Evolutionary conservation across 2,113 vertebrate species (phyloP).

Genomic region (Albula goreensis): DNA sequence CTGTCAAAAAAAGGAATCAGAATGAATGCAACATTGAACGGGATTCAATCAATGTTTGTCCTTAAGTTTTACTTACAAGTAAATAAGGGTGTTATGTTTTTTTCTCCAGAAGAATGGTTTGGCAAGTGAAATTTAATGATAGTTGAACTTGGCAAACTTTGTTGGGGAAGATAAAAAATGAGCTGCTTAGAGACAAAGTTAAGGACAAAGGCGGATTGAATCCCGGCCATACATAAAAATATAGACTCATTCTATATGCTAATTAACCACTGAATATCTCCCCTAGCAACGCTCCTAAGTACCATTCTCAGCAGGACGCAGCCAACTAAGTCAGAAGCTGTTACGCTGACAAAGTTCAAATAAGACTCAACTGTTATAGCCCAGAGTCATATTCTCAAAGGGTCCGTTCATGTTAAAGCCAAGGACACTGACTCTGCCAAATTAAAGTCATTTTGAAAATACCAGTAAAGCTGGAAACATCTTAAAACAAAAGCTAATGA

Average conservation of each 20-base stretch:
- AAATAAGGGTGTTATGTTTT: too few relatives aligned
- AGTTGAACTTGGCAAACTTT: too few relatives aligned
- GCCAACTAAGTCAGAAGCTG: too few relatives aligned
- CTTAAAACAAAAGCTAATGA: neutral
- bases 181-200: too few relatives aligned
- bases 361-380: neutral
- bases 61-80: too few relatives aligned
- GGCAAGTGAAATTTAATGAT: too few relatives aligned
- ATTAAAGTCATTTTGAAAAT: neutral
- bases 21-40: too few relatives aligned
- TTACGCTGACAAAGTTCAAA: neutral
- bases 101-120: too few relatives aligned
- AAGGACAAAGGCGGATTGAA: too few relatives aligned
- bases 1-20: neutral
- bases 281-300: too few relatives aligned
- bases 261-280: neutral
- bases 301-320: neutral
- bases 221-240: neutral
- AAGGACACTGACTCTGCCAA: neutral
- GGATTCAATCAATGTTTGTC: too few relatives aligned
- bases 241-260: neutral
- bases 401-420: neutral
- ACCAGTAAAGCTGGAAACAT: neutral
- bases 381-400: neutral
- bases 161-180: too few relatives aligned